Base-by-base conservation (phyloP, 64 coral and sea anemone genomes). In the Hydrozoanthus tunicans region DNA sequence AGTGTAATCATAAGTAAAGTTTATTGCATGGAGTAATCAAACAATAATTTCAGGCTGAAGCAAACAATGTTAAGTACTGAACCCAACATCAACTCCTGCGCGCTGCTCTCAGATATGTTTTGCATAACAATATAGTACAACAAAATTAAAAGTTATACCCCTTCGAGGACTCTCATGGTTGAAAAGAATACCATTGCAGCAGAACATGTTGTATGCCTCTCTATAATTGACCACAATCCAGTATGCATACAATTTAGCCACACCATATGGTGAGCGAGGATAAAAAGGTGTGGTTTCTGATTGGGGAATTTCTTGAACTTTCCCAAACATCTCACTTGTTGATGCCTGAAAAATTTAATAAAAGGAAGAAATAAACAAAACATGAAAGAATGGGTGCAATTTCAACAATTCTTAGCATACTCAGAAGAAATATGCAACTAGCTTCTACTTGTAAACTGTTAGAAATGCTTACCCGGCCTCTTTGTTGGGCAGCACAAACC, bases 151-250 rank as follows among this genome's bases (percentile, higher is more conserved):
- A 56, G 69, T 20, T 26, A 20, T 81, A 95, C 96, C 96, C 93
- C 96, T 83, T 64, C 96, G 77, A 82, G 96, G 94, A 79, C 96
- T 98, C 62, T 98, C 96, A 15, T 98, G 96, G 78, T 98, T 98
- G 27, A 98, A 98, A 11, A 98, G 81, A 81, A 98, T 95, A 5
- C 96, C 96, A 92, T 98, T 98, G 53, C 94, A 95, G 11, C 91
- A 81, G 67, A 98, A 98, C 92, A 98, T 98, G 17, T 98, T 73
- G 59, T 98, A 95, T 23, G 96, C 94, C 79, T 98, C 96, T 79
- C 96, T 90, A 72, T 92, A 98, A 79, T 98, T 98, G 8, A 98
- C 94, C 51, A 95, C 92, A 79, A 98, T 98, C 96, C 96, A 98
- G 83, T 95, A 98, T 6, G 89, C 96, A 79, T 98, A 98, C 11